Evolutionary conservation across 2,797 vertebrate species (phyloP).

Genomic region (Darevskia nairensis): DNA sequence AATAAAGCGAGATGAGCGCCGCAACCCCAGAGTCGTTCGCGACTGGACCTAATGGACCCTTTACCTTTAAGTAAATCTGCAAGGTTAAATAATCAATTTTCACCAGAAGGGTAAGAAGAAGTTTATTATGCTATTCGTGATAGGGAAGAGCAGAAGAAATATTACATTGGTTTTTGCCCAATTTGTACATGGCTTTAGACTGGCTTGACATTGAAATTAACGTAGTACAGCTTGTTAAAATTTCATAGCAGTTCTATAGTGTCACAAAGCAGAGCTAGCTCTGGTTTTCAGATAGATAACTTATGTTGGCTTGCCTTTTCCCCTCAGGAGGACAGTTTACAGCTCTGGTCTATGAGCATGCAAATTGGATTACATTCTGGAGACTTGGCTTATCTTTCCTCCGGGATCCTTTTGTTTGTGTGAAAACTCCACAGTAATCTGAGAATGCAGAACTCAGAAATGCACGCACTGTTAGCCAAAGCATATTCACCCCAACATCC

Average conservation of each 20-base stretch:
- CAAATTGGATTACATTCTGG: constrained; percentile 7
- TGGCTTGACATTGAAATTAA: not conserved
- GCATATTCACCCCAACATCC: not conserved
- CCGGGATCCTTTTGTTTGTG: not conserved
- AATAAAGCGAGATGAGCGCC: no score
- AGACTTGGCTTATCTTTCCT: not conserved
- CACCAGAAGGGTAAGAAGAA: not conserved
- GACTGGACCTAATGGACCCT: no score
- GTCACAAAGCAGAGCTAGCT: not conserved
- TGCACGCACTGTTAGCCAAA: not conserved
- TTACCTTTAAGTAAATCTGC: no score
- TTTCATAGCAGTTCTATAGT: not conserved
- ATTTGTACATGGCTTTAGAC: not conserved
- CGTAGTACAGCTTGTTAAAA: not conserved
- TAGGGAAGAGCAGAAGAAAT: not conserved
- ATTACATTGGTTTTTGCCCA: not conserved
- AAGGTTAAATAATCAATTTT: not conserved
- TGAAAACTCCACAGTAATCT: constrained; percentile 1
- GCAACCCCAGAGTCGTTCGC: no score
- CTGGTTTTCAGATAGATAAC: not conserved
- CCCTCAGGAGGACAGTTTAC: constrained; percentile 1
- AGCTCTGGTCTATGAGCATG: constrained; percentile 2
- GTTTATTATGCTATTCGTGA: not conserved
- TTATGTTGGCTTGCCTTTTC: not conserved
- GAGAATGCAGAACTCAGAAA: not conserved